Conservation (phyloP, 2,888 invertebrate species). For the Psococerastis gibbosa region DNA sequence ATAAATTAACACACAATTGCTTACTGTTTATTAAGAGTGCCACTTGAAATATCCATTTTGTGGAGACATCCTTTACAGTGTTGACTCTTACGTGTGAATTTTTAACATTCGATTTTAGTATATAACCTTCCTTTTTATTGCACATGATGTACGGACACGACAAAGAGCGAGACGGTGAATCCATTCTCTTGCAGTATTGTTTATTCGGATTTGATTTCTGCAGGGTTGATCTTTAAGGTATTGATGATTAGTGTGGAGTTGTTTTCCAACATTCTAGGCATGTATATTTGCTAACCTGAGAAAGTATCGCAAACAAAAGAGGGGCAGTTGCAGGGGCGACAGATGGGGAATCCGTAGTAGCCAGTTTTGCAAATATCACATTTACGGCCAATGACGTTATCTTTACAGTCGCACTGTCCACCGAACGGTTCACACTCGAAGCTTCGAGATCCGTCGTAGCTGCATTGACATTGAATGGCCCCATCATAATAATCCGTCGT, state of each 20-base stretch:
- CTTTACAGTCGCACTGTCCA: constrained; percentile 86
- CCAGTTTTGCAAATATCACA: constrained; percentile 72
- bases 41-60: too few relatives aligned
- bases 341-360: constrained; percentile 90
- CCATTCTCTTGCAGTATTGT: too few relatives aligned
- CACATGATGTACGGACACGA: too few relatives aligned
- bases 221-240: too few relatives aligned
- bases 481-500: constrained; percentile 91
- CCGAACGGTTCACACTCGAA: constrained; percentile 87
- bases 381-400: constrained; percentile 80
- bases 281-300: constrained; percentile 31
- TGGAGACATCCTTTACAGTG: too few relatives aligned
- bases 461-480: constrained; percentile 75
- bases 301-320: constrained; percentile 61
- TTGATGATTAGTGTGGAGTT: too few relatives aligned
- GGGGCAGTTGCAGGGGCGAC: constrained; percentile 74
- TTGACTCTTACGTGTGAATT: too few relatives aligned
- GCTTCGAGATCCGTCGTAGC: constrained; percentile 66
- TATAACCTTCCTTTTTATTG: too few relatives aligned
- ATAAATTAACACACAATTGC: constrained; percentile 5
- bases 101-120: too few relatives aligned
- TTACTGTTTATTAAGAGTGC: neutral
- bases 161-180: too few relatives aligned
- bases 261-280: too few relatives aligned
- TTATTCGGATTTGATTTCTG: too few relatives aligned